Base-by-base conservation (phyloP, 1,140 invertebrate genomes). In the Chionoecetes opilio region DNA sequence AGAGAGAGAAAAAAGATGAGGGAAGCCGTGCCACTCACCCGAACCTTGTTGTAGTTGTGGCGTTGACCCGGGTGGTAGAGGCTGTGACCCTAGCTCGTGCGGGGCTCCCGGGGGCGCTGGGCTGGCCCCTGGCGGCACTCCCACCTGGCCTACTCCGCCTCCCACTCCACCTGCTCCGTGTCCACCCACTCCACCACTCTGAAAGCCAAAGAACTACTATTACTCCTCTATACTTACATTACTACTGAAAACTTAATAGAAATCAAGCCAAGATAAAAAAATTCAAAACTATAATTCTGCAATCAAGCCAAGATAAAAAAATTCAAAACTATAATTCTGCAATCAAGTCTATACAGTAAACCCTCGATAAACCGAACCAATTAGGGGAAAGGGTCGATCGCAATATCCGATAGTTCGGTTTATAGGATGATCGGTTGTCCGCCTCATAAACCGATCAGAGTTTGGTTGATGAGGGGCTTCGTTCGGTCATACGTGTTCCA, bases 171-270 rank as follows among this genome's bases (percentile, higher is more conserved):
- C 93, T 5, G 63, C 91, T 31, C 89, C 38, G 89, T 94, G 93
- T 9, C 93, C 89, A 91, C 93, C 93, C 85, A 94, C 93, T 82
- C 93, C 93, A 41, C 93, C 93, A 94, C 53, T 91, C 93, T 94
- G 93, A 0, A 34, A 63, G 34, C 26, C 8, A 38, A 53, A 1
- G 8, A 53, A 53, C 0, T 53, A 17, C 21, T 53, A 17, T 9
- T 53, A 53, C 46, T 14, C 21, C 21, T 53, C n/a, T n/a, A n/a
- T 53, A 17, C 11, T 53, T 53, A n/a, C n/a, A 17, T 53, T 53
- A 17, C 46, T 53, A 3, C 46, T 53, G 11, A 9, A 46, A 53
- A 90, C 26, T 26, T 38, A 0, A n/a, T 31, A 41, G 26, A 8
- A 84, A 8, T 5, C 3, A 84, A 84, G 82, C 21, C 9, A 84